These are phyloP conservation scores for Hippocampus abdominalis DNA, from an alignment of 2,113 vertebrate genomes.

Conservation along the genomic window DNA sequence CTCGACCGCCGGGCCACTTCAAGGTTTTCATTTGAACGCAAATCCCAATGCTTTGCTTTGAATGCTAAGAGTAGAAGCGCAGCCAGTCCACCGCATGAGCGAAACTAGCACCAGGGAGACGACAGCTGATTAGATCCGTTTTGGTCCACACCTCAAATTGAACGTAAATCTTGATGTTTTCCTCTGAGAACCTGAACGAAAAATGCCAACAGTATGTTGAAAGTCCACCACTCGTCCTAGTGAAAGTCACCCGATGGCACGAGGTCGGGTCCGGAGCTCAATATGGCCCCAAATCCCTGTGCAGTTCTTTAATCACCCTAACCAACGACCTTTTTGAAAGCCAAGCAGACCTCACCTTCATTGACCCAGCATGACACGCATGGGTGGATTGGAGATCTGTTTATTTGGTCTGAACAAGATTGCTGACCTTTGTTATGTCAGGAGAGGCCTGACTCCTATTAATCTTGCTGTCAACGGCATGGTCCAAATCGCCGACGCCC, in stretches of 20 bases:
- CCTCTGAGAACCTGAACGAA: not conserved
- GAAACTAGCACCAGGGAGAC: not conserved
- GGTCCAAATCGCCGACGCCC: not conserved
- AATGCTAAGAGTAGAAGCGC: not conserved
- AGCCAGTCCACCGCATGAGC: too few relatives aligned
- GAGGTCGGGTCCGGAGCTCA: not conserved
- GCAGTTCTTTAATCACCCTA: not conserved
- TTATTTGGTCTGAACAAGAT: not conserved
- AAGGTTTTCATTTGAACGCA: not conserved
- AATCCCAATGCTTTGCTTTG: not conserved
- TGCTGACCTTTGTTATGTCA: slow-evolving; percentile 5
- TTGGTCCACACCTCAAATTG: not conserved
- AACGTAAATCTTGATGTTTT: not conserved
- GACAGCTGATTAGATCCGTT: not conserved
- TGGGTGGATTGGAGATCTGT: not conserved
- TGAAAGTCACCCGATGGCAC: not conserved
- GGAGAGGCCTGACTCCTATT: not conserved
- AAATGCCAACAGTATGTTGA: not conserved
- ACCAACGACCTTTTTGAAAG: not conserved
- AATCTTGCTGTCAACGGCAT: not conserved
- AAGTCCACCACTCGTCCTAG: not conserved
- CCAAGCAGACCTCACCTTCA: not conserved
- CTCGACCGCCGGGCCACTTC: too few relatives aligned
- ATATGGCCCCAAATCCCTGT: not conserved
- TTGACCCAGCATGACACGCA: not conserved